Conservation (phyloP, 2,113 vertebrate genomes). For the Montifringilla adamsi region DNA sequence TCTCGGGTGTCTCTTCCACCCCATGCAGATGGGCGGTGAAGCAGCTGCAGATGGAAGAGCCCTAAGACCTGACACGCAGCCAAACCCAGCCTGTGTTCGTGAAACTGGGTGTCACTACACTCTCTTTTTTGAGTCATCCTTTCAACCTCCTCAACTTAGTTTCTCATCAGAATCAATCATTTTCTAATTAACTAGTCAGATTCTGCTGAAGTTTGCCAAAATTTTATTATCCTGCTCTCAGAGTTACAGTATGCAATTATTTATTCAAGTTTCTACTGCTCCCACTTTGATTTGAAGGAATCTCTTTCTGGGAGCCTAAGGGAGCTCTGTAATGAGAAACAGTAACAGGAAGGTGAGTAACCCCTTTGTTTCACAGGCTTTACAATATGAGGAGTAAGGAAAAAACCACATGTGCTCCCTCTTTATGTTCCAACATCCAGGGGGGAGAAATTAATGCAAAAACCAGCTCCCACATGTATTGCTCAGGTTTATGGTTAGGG, state of each 20-base stretch:
- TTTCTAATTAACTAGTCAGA: constrained; percentile 30
- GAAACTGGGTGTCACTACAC: neutral
- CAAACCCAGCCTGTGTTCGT: neutral
- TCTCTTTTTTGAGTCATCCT: neutral
- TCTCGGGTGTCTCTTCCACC: neutral
- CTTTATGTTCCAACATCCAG: neutral
- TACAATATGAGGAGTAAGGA: constrained; percentile 10
- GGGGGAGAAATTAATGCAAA: constrained; percentile 36
- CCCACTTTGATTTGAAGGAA: constrained; percentile 18
- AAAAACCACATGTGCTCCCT: constrained; percentile 31
- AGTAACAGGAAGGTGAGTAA: constrained; percentile 39
- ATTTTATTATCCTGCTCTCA: neutral
- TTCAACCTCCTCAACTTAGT: neutral
- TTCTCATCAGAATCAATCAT: constrained; percentile 26
- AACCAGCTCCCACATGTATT: neutral
- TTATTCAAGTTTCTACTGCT: constrained; percentile 42
- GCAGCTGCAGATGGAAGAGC: neutral
- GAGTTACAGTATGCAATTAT: neutral
- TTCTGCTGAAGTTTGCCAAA: neutral
- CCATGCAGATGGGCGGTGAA: neutral
- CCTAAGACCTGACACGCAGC: neutral
- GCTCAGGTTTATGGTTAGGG: neutral
- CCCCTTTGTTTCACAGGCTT: neutral
- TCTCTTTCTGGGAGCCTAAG: constrained; percentile 31
- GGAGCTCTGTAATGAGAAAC: constrained; percentile 48